These are phyloP conservation scores for Gallinago media DNA, from an alignment of 2,113 vertebrate species.

Conservation along the genomic window DNA sequence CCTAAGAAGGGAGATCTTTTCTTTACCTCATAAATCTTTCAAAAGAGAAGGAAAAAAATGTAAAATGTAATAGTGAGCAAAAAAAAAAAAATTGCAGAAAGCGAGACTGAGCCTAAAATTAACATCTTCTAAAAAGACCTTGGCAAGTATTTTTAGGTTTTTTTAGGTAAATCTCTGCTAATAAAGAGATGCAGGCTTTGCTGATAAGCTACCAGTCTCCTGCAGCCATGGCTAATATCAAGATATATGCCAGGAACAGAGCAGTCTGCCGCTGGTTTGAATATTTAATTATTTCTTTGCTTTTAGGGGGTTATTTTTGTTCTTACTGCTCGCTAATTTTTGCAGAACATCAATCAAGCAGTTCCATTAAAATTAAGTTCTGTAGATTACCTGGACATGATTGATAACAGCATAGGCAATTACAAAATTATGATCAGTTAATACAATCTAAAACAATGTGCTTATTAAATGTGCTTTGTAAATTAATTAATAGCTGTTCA, in stretches of 20 bases:
- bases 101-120: not conserved
- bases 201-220: constrained; percentile 1
- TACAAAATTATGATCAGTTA: constrained; percentile 70
- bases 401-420: constrained; percentile 65
- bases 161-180: not conserved
- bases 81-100: not conserved
- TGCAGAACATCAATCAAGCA: constrained; percentile 12
- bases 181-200: constrained; percentile 6
- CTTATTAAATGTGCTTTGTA: constrained; percentile 64
- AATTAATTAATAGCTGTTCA: constrained; percentile 63
- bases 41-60: not conserved
- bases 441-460: constrained; percentile 74
- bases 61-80: not conserved
- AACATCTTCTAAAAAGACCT: not conserved
- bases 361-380: constrained; percentile 65
- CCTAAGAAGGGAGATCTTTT: not conserved
- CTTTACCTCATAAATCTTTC: not conserved
- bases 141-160: not conserved
- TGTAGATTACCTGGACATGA: constrained; percentile 71
- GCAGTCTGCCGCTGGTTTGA: constrained; percentile 4
- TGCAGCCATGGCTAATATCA: not conserved
- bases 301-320: constrained; percentile 13
- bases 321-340: constrained; percentile 7
- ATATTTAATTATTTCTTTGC: constrained; percentile 40
- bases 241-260: not conserved